Evolutionary conservation across 2,797 vertebrate genomes (phyloP).

Genomic region (Balearica regulorum): DNA sequence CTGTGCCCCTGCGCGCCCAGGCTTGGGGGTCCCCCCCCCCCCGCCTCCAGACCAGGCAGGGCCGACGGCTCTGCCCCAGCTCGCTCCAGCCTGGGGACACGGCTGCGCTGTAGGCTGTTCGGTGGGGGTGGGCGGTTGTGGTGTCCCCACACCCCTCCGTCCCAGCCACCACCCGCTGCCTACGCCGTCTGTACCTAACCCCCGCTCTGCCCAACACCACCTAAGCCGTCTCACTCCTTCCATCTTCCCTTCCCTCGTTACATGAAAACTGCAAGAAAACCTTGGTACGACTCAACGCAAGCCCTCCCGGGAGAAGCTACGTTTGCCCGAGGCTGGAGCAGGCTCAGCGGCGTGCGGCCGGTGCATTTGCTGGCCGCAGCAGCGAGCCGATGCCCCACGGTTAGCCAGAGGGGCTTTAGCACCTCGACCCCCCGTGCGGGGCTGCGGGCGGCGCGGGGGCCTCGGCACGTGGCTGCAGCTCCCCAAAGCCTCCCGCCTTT

Average conservation of each 20-base stretch:
- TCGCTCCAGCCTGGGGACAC: not conserved
- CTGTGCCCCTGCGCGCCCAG: not conserved
- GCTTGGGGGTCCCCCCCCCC: not conserved
- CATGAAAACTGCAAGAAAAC: not conserved
- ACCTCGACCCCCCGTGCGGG: fast-evolving
- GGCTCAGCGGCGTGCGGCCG: fast-evolving
- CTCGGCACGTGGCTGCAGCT: not conserved
- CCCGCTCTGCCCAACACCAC: fast-evolving
- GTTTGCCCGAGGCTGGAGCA: not conserved
- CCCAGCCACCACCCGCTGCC: not conserved
- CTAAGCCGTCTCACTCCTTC: fast-evolving
- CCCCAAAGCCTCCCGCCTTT: fast-evolving
- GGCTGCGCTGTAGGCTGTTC: fast-evolving
- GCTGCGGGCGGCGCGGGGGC: fast-evolving
- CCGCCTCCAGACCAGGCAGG: not conserved
- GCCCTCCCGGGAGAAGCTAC: not conserved
- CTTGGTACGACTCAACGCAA: not conserved
- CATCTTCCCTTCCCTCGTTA: not conserved
- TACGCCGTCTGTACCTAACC: not conserved
- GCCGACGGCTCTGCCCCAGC: not conserved
- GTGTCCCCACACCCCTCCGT: not conserved
- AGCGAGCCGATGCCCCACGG: fast-evolving
- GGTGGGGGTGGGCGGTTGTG: fast-evolving
- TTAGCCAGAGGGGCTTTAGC: fast-evolving
- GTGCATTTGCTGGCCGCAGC: not conserved